Evolutionary conservation across 2,888 invertebrate genomes (phyloP), one percentile per base, ranked within the genome.

Genomic region (Frankliniella intonsa): DNA sequence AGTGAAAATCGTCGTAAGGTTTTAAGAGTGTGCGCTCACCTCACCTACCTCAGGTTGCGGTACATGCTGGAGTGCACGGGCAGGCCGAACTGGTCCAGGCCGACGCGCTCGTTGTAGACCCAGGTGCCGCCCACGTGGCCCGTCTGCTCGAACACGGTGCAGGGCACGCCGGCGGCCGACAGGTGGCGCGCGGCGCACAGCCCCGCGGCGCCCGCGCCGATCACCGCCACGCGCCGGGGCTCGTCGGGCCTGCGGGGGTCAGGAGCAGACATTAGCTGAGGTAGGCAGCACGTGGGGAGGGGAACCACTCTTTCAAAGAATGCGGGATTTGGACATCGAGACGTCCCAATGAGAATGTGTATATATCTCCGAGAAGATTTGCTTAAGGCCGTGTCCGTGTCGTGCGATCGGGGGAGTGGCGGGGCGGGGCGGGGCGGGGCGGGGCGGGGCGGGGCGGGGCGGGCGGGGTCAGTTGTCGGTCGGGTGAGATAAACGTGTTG

Each of bases 11-110:
- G n/a, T n/a, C n/a, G n/a, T n/a, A n/a, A n/a, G n/a, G n/a, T n/a
- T n/a, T n/a, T n/a, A n/a, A n/a, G n/a, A n/a, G n/a, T n/a, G n/a
- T n/a, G n/a, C n/a, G n/a, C n/a, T n/a, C n/a, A n/a, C n/a, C n/a
- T n/a, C n/a, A n/a, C n/a, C 8, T 88, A 93, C 93, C 89, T 90
- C 76, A 96, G 89, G 86, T 92, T 91, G 86, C 92, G 91, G 86
- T 96, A 96, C 93, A 95, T 94, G 88, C 94, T 94, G 8, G 94
- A 92, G 86, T 93, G 93, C 14, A 94, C 88, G 0, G 93, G 93
- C 27, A 92, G 85, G 0, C 93, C 93, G 87, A 92, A 89, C 80
- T 92, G 90, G 84, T 94, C 93, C 0, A 87, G 85, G 1, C 92
- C 93, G 1, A 90, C 89, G 49, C 89, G 87, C 10, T 94, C 92